These are phyloP conservation scores for Enteromius treurensis DNA, from an alignment of 2,797 vertebrate genomes.

Conservation along the genomic window DNA sequence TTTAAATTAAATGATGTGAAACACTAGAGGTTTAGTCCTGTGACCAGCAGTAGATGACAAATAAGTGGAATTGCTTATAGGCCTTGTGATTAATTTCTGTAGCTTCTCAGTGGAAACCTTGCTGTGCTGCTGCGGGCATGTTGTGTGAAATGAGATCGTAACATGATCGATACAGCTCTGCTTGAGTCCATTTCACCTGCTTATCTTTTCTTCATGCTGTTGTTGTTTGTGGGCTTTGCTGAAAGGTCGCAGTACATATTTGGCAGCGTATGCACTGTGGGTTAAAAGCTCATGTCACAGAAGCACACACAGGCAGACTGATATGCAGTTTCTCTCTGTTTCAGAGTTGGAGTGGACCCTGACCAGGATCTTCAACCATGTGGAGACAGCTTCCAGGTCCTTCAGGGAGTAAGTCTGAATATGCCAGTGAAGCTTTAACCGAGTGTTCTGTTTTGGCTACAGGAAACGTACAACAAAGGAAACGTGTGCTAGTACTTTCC, in stretches of 20 bases:
- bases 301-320: background rate
- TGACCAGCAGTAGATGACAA: background rate
- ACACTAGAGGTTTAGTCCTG: background rate
- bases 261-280: background rate
- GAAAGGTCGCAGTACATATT: background rate
- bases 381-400: conserved; percentile 95
- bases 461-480: background rate
- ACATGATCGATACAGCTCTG: background rate
- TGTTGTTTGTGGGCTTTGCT: background rate
- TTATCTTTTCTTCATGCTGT: background rate
- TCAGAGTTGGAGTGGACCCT: conserved; percentile 92
- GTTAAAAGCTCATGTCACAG: background rate
- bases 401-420: conserved; percentile 88
- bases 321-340: conserved; percentile 32
- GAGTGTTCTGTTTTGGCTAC: background rate
- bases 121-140: background rate
- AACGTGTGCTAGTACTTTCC: background rate
- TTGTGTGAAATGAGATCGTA: background rate
- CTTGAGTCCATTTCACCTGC: background rate
- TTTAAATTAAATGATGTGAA: background rate
- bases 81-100: background rate
- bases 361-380: conserved; percentile 91
- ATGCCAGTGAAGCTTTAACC: background rate
- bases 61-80: background rate
- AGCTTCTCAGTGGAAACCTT: background rate